phyloP scores from a whole-genome alignment of 2,113 vertebrate species.

The Microcebus jonahi region DNA sequence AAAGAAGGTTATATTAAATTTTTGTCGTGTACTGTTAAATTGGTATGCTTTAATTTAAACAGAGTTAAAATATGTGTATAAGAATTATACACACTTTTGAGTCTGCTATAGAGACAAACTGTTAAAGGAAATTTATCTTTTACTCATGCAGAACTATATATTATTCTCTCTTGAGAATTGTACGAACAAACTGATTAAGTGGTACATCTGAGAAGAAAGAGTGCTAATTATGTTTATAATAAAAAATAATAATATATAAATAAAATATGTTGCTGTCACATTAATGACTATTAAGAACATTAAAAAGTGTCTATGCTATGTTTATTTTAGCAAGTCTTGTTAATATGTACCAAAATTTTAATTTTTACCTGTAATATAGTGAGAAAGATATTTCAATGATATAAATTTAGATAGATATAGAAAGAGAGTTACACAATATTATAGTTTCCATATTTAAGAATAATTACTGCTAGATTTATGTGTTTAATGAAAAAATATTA shows the following conservation, averaged over 20 bases:
- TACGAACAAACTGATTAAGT: conserved; percentile 44
- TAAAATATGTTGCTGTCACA: conserved; percentile 27
- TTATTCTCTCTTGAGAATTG: conserved; percentile 5
- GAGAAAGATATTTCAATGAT: conserved; percentile 34
- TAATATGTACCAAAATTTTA: conserved; percentile 49
- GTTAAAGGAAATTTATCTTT: background rate
- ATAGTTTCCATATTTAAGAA: background rate
- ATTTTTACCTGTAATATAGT: conserved; percentile 57
- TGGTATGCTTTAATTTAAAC: background rate
- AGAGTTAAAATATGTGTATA: background rate
- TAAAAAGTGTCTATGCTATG: background rate
- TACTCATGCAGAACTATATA: background rate
- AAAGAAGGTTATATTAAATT: background rate
- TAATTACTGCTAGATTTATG: background rate
- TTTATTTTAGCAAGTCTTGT: conserved; percentile 3
- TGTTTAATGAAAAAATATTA: background rate
- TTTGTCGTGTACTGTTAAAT: background rate
- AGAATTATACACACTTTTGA: background rate
- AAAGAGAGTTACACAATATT: background rate
- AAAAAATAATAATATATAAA: conserved; percentile 37
- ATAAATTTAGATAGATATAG: background rate
- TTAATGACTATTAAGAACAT: conserved; percentile 11
- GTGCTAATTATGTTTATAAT: conserved; percentile 67
- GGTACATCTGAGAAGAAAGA: background rate
- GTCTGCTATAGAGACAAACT: background rate